Percentiles rank a stretch among this genome's conserved stretches.
Conservation (phyloP, 2,888 invertebrate species). For the Caenorhabditis plicata region DNA sequence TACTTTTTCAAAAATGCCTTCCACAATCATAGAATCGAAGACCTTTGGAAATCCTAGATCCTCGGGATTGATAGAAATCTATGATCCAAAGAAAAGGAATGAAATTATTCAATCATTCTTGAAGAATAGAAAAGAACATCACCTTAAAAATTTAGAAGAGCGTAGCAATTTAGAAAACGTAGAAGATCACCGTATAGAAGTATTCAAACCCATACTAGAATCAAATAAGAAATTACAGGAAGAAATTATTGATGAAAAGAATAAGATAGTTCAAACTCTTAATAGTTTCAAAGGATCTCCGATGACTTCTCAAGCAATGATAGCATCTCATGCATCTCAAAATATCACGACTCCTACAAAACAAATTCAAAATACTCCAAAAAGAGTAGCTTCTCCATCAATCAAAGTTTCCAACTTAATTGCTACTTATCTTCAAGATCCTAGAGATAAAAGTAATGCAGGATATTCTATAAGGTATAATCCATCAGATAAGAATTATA, state of each 20-base stretch:
- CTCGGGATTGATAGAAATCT: conserved; percentile 34
- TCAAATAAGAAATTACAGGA: conserved; percentile 44
- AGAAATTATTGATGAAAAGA: conserved; percentile 48
- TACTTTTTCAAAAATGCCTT: conserved; percentile 5
- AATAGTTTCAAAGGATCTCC: conserved; percentile 10
- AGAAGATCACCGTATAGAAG: conserved; percentile 44
- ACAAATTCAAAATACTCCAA: conserved; percentile 17
- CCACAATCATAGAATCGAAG: too few relatives aligned
- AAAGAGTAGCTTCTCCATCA: not conserved
- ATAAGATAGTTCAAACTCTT: conserved; percentile 44
- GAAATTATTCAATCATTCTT: conserved; percentile 30
- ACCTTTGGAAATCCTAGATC: too few relatives aligned
- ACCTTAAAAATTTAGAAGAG: conserved; percentile 33
- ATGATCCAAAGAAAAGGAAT: conserved; percentile 40
- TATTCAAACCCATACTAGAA: conserved; percentile 47
- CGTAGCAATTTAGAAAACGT: conserved; percentile 27
- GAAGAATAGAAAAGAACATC: conserved; percentile 35
- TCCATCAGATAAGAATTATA: conserved; percentile 12
- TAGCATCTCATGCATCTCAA: conserved; percentile 3
- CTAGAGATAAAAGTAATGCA: conserved; percentile 40
- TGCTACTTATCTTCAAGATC: conserved; percentile 40
- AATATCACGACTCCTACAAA: conserved; percentile 15
- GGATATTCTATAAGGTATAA: conserved; percentile 38
- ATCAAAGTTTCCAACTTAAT: too few relatives aligned
- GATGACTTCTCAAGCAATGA: not conserved